Evolutionary conservation across 2,888 invertebrate species (phyloP).

Genomic region (Andrena chrysosceles): DNA sequence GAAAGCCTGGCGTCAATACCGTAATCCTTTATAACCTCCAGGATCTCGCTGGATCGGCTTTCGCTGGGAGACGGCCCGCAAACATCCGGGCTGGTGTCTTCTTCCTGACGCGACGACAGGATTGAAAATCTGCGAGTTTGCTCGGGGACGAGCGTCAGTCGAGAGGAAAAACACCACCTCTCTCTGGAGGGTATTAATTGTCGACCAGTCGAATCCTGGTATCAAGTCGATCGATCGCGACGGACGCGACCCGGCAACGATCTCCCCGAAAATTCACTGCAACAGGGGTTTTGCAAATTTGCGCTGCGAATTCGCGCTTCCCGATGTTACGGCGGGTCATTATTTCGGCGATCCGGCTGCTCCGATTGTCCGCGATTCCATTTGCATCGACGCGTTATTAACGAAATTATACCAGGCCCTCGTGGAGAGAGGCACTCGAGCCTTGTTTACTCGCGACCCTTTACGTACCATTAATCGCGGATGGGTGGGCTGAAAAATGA

Average conservation of each 20-base stretch:
- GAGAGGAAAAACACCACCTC: neutral
- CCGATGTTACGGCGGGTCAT: conserved; percentile 19
- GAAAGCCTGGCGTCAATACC: conserved; percentile 14
- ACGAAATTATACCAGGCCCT: conserved; percentile 53
- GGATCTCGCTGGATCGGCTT: conserved; percentile 17
- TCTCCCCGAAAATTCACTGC: neutral
- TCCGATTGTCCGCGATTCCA: conserved; percentile 46
- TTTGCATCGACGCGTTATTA: conserved; percentile 54
- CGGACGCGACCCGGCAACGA: neutral
- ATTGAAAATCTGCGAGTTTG: conserved; percentile 40
- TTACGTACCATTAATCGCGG: conserved; percentile 41
- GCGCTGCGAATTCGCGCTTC: conserved; percentile 5
- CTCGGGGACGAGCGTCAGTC: neutral
- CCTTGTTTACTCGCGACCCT: conserved; percentile 4
- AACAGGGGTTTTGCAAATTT: conserved; percentile 41
- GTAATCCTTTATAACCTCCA: conserved; percentile 46
- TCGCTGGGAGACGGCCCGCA: conserved; percentile 25
- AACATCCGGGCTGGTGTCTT: conserved; percentile 31
- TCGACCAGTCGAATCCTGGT: neutral
- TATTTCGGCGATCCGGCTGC: conserved; percentile 29
- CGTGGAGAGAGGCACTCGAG: conserved; percentile 16
- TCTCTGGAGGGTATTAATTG: conserved; percentile 4
- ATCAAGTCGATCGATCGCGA: conserved; percentile 33
- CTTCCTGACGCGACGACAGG: conserved; percentile 26
- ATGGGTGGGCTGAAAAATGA: conserved; percentile 29